Evolutionary conservation across 2,113 vertebrate genomes (phyloP).

Genomic region (Theropithecus gelada): DNA sequence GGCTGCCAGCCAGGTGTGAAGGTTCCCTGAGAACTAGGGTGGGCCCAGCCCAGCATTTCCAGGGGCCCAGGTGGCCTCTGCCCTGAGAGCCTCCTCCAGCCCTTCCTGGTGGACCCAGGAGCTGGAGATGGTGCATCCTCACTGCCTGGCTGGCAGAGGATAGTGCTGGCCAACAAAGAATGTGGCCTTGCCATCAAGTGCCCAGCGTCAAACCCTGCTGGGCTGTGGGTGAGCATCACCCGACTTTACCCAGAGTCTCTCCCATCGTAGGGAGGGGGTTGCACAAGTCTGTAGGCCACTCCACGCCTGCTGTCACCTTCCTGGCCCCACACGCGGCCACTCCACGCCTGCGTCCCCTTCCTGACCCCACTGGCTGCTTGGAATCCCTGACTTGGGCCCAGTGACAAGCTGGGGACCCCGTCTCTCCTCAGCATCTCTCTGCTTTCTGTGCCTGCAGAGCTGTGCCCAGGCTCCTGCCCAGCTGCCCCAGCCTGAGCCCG

Average conservation of each 20-base stretch:
- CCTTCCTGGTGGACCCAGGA: not conserved
- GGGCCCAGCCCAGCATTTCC: not conserved
- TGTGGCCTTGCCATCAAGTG: fast-evolving
- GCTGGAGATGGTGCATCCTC: fast-evolving
- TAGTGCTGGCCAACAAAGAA: fast-evolving
- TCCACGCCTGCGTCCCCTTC: fast-evolving
- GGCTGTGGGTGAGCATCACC: fast-evolving
- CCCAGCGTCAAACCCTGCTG: not conserved
- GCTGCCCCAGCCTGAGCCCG: not conserved
- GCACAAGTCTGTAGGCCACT: not conserved
- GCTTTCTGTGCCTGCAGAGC: not conserved
- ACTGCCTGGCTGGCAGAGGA: not conserved
- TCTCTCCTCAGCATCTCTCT: fast-evolving
- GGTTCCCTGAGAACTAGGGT: not conserved
- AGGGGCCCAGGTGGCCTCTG: not conserved
- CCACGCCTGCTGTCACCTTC: fast-evolving
- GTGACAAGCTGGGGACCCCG: not conserved
- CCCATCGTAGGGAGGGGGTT: fast-evolving
- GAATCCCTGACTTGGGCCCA: not conserved
- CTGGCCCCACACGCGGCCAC: not conserved
- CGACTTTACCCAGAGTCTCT: fast-evolving
- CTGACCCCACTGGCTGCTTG: no score
- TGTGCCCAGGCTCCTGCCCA: fast-evolving
- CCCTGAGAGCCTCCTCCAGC: not conserved
- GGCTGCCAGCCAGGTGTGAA: fast-evolving